Base-by-base conservation (phyloP, 2,113 vertebrate species). In the Garra rufa region DNA sequence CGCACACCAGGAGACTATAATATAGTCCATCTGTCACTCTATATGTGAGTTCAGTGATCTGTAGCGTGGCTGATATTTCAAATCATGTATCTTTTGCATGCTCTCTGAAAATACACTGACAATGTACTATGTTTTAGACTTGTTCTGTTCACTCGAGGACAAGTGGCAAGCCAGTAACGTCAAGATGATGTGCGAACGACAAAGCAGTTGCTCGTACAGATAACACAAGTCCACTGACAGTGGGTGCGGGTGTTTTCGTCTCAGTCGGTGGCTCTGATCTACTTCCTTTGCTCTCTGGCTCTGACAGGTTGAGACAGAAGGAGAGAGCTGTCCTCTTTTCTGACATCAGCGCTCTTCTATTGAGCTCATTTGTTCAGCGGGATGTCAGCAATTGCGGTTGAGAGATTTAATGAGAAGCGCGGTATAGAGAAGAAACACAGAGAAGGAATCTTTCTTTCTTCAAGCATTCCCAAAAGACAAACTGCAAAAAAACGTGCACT, bases 331-430 rank as follows among this genome's bases (percentile, higher is more conserved):
- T 63, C 41, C 55, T 75, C 70, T 34, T 15, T 67, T 44, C 71
- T 83, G 67, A 85, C 82, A 57, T 9, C n/a, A 69, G 48, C 26
- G 4, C 63, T 65, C 76, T 84, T 50, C 55, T 65, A 59, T 77
- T 84, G 71, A 63, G 78, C 75, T 80, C 48, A 70, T 86, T 88
- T 82, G 76, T 55, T 76, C 84, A 17, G 61, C n/a, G 61, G 76
- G 75, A 74, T 73, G 61, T 89, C 73, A 52, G 26, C 43, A 34
- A 61, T 15, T 55, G 15, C 10, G 44, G 55, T 73, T 52, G 67
- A 52, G 73, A 79, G 52, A 55, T 9, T 73, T 61, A 59, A 82
- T 61, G 74, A 83, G 83, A 65, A 50, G 26, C 46, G 2, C 17
- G 71, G 44, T 50, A 50, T 3, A 74, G 34, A 43, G 10, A 44